Evolutionary conservation across 2,113 vertebrate species (phyloP).

Genomic region (Gymnobelideus leadbeateri): DNA sequence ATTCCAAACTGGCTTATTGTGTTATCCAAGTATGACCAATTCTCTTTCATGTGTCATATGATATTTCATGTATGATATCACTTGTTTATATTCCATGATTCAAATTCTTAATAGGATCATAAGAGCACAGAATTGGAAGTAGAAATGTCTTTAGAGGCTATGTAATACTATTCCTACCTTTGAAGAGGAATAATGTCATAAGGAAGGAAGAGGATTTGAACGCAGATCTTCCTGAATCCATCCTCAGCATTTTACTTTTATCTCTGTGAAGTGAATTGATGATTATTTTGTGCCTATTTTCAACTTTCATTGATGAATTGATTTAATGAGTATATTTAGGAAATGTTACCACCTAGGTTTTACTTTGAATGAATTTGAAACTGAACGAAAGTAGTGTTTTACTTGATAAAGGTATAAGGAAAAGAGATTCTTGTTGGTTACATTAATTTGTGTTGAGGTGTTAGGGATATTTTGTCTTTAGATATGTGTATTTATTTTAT

Average conservation of each 20-base stretch:
- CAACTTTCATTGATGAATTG: background rate
- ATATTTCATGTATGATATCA: background rate
- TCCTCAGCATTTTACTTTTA: background rate
- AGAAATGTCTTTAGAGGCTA: background rate
- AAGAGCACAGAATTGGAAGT: background rate
- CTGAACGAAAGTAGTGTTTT: background rate
- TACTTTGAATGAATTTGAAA: background rate
- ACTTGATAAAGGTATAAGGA: background rate
- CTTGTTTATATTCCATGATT: background rate
- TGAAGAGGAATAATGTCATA: background rate
- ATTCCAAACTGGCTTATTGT: background rate
- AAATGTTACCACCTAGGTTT: background rate
- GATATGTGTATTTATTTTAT: no score
- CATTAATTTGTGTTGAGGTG: background rate
- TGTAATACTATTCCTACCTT: background rate
- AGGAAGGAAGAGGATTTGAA: background rate
- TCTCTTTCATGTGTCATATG: background rate
- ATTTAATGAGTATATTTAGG: background rate
- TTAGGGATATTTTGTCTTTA: background rate
- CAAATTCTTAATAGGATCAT: background rate
- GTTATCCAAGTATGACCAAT: background rate
- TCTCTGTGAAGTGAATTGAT: background rate
- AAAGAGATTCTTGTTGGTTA: background rate
- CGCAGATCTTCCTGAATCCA: background rate
- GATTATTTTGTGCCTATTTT: background rate